Percentiles rank a stretch among this genome's conserved stretches.
phyloP scores from a whole-genome alignment of 2,797 vertebrate species.

The Knipowitschia caucasica region DNA sequence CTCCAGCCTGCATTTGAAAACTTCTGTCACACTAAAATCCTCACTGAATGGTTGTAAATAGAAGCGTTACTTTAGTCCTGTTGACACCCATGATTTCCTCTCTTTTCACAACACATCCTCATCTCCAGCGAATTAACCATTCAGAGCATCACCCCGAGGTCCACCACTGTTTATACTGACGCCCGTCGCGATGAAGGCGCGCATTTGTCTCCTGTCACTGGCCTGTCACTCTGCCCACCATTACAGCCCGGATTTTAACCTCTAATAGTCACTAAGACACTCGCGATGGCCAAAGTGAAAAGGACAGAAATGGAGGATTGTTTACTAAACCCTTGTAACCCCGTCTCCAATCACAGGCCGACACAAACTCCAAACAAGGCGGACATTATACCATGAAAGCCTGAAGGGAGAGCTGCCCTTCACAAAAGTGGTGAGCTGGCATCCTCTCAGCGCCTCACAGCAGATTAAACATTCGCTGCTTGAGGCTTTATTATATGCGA shows the following conservation, averaged over 20 bases:
- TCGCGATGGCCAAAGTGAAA: conserved; percentile 30
- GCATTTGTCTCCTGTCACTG: conserved; percentile 78
- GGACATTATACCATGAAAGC: conserved; percentile 51
- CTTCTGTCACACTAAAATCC: conserved; percentile 45
- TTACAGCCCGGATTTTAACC: conserved; percentile 53
- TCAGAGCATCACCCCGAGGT: conserved; percentile 63
- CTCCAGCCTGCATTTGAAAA: neutral
- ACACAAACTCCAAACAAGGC: conserved; percentile 32
- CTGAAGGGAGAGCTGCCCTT: conserved; percentile 52
- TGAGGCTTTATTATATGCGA: conserved; percentile 53
- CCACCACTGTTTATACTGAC: conserved; percentile 65
- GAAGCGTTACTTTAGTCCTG: conserved; percentile 37
- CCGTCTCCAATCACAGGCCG: conserved; percentile 20
- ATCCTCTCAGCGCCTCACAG: conserved; percentile 30
- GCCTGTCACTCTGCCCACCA: conserved; percentile 68
- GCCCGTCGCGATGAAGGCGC: conserved; percentile 72
- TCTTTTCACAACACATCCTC: conserved; percentile 41
- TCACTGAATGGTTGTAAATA: conserved; percentile 63
- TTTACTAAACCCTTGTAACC: conserved; percentile 24
- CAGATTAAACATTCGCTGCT: conserved; percentile 43
- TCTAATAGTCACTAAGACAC: conserved; percentile 43
- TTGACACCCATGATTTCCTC: conserved; percentile 34
- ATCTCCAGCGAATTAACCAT: conserved; percentile 72
- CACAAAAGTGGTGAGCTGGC: conserved; percentile 52
- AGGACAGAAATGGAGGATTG: conserved; percentile 22